Evolutionary conservation across 2,888 invertebrate species (phyloP), one percentile per base, ranked within the genome.

Genomic region (Drosophila picticornis): DNA sequence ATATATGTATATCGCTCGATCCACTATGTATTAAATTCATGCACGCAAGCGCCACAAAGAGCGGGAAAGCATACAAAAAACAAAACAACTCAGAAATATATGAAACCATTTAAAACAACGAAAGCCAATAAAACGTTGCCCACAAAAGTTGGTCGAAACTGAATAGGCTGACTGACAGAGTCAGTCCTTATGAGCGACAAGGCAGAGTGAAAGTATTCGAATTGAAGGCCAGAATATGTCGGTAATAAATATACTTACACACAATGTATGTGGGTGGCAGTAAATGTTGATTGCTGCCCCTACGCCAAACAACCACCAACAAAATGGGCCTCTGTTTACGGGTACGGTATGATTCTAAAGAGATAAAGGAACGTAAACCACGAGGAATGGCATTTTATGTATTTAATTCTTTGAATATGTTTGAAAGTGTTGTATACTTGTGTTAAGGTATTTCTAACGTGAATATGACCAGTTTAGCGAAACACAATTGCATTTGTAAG

Each of bases 21-120:
- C 72, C 78, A 75, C 87, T 73, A 84, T 82, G 80, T 86, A 88
- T 87, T 88, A 84, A 76, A 74, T 77, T 68, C 71, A 46, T 65
- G 68, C 87, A 87, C 88, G 86, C 86, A 75, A 86, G 32, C 46
- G 60, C 60, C 46, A 56, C 60, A 60, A 67, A 31, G 55, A 53
- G 22, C 57, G 50, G 59, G 16, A 16, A 7, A 7, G 13, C 7
- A 22, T 7, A 46, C n/a, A 31, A 46, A 59, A 63, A 68, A 59
- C 31, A 53, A 43, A 56, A 64, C 43, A 22, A 2, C 46, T 46
- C 25, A 46, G 46, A 46, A 25, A 46, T 25, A 46, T 46, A 61
- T 50, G 57, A 69, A 67, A 63, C 62, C 71, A 71, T 69, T 69
- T 77, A 75, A 79, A 80, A 80, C 34, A 80, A 75, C 62, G 74